Percentiles rank a stretch among this genome's conserved stretches.
These are phyloP conservation scores for Passer domesticus DNA, from an alignment of 2,113 vertebrate species.

Conservation along the genomic window DNA sequence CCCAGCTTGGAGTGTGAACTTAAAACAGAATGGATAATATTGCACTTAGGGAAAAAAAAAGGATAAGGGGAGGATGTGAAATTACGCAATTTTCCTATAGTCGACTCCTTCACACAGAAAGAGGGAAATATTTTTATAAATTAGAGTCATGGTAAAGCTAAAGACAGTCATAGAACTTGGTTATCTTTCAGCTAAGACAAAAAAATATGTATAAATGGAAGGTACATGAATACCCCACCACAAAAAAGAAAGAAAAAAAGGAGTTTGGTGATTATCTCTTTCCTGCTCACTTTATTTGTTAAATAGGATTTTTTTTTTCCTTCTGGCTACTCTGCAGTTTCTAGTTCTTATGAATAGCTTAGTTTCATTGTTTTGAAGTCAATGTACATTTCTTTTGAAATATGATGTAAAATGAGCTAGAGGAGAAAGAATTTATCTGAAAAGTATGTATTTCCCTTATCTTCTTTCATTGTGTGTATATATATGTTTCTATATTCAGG, in stretches of 20 bases:
- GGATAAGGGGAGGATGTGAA: neutral
- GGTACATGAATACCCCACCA: neutral
- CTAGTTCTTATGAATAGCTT: constrained; percentile 19
- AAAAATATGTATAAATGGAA: neutral
- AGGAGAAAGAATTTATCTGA: constrained; percentile 37
- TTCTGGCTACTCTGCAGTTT: constrained; percentile 13
- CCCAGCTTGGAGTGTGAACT: neutral
- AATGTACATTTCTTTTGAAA: constrained; percentile 30
- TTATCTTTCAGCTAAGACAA: neutral
- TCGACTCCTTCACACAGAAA: neutral
- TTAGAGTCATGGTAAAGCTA: neutral
- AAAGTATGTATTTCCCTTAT: constrained; percentile 26
- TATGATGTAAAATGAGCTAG: constrained; percentile 6
- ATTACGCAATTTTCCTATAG: constrained; percentile 16
- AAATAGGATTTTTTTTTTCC: neutral
- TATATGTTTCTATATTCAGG: constrained; percentile 28
- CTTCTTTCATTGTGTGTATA: constrained; percentile 8
- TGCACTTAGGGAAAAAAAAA: neutral
- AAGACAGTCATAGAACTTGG: neutral
- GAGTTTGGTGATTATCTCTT: neutral
- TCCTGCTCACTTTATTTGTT: neutral
- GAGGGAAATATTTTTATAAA: constrained; percentile 35
- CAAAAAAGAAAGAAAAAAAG: neutral
- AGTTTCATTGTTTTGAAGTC: constrained; percentile 10
- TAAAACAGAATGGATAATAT: constrained; percentile 29